These are phyloP conservation scores for Brenthis daphne DNA, from an alignment of 2,888 invertebrate species.

Conservation along the genomic window DNA sequence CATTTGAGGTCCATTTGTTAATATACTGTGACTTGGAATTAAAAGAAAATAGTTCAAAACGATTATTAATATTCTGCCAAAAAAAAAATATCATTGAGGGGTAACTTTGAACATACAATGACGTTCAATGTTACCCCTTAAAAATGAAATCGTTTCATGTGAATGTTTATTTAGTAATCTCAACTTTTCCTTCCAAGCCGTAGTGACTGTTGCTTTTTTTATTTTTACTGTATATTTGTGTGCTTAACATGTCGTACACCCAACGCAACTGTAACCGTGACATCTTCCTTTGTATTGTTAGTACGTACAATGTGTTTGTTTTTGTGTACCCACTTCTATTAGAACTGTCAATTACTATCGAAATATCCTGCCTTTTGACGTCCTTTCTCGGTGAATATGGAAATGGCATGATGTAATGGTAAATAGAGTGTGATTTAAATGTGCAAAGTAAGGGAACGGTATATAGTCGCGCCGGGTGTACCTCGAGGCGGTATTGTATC, in stretches of 20 bases:
- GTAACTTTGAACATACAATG: no score
- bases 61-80: no score
- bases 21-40: slow-evolving; percentile 35
- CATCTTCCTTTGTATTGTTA: slow-evolving; percentile 13
- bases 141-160: background rate
- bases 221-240: slow-evolving; percentile 47
- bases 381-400: background rate
- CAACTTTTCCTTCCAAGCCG: slow-evolving; percentile 41
- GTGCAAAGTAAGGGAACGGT: slow-evolving; percentile 8
- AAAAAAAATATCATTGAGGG: no score
- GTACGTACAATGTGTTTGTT: slow-evolving; percentile 10
- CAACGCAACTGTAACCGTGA: slow-evolving; percentile 42
- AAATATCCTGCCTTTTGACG: background rate
- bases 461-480: slow-evolving; percentile 34
- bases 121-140: background rate
- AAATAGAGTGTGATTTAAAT: background rate
- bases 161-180: slow-evolving; percentile 16
- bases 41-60: slow-evolving; percentile 11
- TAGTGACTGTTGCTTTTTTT: slow-evolving; percentile 45
- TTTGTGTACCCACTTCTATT: background rate
- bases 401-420: slow-evolving; percentile 1
- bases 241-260: slow-evolving; percentile 49
- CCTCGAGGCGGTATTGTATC: slow-evolving; percentile 26
- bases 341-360: background rate
- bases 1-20: slow-evolving; percentile 46